Evolutionary conservation across 2,113 vertebrate species (phyloP), one percentile per base, ranked within the genome.

Genomic region (Tympanuchus pallidicinctus): DNA sequence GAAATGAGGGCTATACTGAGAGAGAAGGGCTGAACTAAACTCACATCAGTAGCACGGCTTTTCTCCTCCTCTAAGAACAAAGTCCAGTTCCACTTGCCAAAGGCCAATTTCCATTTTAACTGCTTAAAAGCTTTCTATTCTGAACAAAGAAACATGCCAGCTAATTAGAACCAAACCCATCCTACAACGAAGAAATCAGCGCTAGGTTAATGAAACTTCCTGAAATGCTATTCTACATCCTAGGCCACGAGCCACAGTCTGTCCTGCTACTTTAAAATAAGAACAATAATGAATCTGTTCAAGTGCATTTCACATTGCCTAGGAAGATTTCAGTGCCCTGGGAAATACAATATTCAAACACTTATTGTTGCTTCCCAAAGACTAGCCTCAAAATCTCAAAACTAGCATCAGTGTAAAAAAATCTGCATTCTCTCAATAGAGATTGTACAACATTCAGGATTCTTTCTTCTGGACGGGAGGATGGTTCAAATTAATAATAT

Each of bases 61-160:
- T 88, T 63, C 73, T 76, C 32, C 47, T 67, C 52, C 36, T 9
- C 17, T 25, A 89, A 50, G 45, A 89, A 83, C 65, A 74, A 83
- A 52, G 72, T 92, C 42, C 43, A 88, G 76, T 82, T 91, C 75
- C 84, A 93, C 45, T 70, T 63, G 61, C 78, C 64, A 92, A 93
- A 86, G 60, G 74, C 65, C 45, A 92, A 48, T 86, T 94, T 82
- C 74, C 70, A 91, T 65, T 88, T 88, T 59, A 8, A 2, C 80
- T 47, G 66, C 75, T 95, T 79, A 74, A 76, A 78, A 94, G 60
- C n/a, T 83, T 85, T 81, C 60, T 73, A 43, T 10, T 59, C 34
- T 18, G 38, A 90, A 75, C 64, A 84, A 78, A 71, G 92, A 89
- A 76, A 65, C 14, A 7, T 57, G 56, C 17, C 48, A 75, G 56